Percentiles rank a stretch among this genome's conserved stretches.
phyloP scores from a whole-genome alignment of 2,888 invertebrate genomes.

The Ceramica pisi region DNA sequence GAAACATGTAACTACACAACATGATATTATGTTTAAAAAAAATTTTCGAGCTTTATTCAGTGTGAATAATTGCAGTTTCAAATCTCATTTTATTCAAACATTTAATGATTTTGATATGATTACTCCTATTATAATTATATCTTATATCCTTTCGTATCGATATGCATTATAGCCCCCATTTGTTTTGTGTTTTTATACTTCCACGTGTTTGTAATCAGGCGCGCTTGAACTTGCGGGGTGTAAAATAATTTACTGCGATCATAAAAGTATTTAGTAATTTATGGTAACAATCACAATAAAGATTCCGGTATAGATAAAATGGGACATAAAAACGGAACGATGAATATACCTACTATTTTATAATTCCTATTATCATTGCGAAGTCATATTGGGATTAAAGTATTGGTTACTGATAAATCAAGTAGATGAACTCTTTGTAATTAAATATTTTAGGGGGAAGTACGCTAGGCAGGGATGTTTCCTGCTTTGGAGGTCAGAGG shows the following conservation, averaged over 20 bases:
- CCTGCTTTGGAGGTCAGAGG: too few relatives aligned
- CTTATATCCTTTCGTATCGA: not conserved
- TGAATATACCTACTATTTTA: not conserved
- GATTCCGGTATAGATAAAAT: slow-evolving; percentile 34
- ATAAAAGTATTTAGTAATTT: slow-evolving; percentile 31
- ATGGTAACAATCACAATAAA: slow-evolving; percentile 31
- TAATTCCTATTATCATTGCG: slow-evolving; percentile 8
- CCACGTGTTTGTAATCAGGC: not conserved
- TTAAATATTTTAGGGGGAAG: not conserved
- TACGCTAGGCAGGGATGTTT: not conserved
- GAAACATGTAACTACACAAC: not conserved
- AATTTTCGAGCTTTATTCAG: not conserved
- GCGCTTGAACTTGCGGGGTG: not conserved
- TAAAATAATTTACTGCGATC: slow-evolving; percentile 16
- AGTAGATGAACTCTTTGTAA: not conserved
- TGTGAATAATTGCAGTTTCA: not conserved
- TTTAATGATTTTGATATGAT: too few relatives aligned
- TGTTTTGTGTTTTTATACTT: not conserved
- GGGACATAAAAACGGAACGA: slow-evolving; percentile 6
- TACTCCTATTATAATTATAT: not conserved
- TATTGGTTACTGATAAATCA: not conserved
- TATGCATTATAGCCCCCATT: not conserved
- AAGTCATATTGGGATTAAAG: slow-evolving; percentile 1
- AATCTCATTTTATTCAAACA: too few relatives aligned
- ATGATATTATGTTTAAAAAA: not conserved